Evolutionary conservation across 2,888 invertebrate genomes (phyloP).

Genomic region (Campaea margaritaria): DNA sequence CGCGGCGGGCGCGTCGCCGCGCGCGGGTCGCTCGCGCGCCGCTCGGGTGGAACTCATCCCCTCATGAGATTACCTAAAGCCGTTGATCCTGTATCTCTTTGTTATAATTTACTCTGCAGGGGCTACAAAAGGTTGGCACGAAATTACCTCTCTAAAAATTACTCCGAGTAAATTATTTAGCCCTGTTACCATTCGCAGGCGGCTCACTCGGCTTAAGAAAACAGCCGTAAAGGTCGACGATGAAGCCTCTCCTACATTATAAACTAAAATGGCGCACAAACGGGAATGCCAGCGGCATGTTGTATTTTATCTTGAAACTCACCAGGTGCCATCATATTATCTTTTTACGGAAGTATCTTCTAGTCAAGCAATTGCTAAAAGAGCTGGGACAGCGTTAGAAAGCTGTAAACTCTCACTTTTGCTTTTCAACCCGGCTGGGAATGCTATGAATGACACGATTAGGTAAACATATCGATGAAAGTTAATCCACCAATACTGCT

Average conservation of each 20-base stretch:
- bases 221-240: neutral
- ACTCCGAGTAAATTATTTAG: slow-evolving; percentile 29
- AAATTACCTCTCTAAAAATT: slow-evolving; percentile 30
- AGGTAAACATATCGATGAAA: neutral
- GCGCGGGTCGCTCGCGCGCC: neutral
- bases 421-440: neutral
- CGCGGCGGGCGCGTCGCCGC: too few species aligned
- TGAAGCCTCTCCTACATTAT: neutral
- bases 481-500: neutral
- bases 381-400: neutral
- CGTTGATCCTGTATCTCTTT: slow-evolving; percentile 29
- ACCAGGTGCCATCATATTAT: neutral
- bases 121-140: slow-evolving; percentile 17
- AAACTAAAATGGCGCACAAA: neutral
- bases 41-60: slow-evolving; percentile 1
- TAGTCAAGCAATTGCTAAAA: neutral
- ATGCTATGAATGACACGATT: too few species aligned
- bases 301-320: neutral
- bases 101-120: slow-evolving; percentile 23
- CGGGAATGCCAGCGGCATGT: neutral
- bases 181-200: slow-evolving; percentile 8
- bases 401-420: neutral
- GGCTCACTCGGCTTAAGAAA: slow-evolving; percentile 6
- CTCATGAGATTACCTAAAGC: slow-evolving; percentile 18
- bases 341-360: neutral